Percentiles rank a stretch among this genome's conserved stretches.
phyloP scores from a whole-genome alignment of 2,797 vertebrate species.

The Staurois parvus region DNA sequence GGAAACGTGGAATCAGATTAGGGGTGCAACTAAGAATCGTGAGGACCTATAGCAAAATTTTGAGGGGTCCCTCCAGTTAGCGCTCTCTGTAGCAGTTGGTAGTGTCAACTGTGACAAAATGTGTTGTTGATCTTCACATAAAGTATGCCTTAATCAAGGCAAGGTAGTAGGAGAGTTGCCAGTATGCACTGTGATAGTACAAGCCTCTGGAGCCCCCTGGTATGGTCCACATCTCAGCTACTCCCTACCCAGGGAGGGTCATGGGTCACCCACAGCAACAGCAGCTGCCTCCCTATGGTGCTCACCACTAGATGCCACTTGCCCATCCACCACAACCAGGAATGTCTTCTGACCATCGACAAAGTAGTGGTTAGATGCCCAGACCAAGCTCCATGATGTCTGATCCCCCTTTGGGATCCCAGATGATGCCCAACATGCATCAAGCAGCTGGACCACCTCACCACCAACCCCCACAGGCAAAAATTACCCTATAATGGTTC shows the following conservation, averaged over 20 bases:
- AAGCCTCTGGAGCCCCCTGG: slow-evolving; percentile 65
- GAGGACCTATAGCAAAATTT: no score
- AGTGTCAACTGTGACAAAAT: no score
- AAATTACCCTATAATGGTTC: slow-evolving; percentile 87
- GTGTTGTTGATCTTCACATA: no score
- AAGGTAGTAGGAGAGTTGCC: no score
- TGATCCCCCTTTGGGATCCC: slow-evolving; percentile 82
- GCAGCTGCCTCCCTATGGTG: slow-evolving; percentile 85
- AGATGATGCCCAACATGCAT: slow-evolving; percentile 73
- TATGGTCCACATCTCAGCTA: slow-evolving; percentile 70
- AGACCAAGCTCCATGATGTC: slow-evolving; percentile 74
- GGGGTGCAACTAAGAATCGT: no score
- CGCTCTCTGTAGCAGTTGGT: no score
- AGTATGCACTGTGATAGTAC: neutral
- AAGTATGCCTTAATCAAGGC: no score
- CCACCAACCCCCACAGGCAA: slow-evolving; percentile 71
- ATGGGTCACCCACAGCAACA: slow-evolving; percentile 74
- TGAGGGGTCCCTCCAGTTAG: no score
- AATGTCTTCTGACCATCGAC: slow-evolving; percentile 61
- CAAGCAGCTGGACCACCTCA: slow-evolving; percentile 70
- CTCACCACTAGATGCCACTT: slow-evolving; percentile 92
- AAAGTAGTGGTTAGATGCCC: slow-evolving; percentile 71
- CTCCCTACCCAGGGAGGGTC: slow-evolving; percentile 74
- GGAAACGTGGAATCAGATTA: no score
- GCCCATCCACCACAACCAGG: slow-evolving; percentile 90